Evolutionary conservation across 2,888 invertebrate genomes (phyloP).

Genomic region (Empis livida): DNA sequence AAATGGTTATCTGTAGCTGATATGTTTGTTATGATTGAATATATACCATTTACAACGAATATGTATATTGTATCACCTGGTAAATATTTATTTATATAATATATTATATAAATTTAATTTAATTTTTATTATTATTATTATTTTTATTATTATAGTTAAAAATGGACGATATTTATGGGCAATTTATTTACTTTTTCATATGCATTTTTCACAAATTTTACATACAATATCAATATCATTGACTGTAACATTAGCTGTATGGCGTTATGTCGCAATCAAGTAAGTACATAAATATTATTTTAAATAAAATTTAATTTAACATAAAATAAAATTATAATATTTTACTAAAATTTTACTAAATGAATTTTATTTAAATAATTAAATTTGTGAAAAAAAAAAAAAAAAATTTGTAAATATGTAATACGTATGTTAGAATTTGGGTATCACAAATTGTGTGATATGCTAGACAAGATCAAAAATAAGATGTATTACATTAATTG

Average conservation of each 20-base stretch:
- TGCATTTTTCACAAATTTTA: constrained; percentile 74
- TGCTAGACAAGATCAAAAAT: too few relatives aligned
- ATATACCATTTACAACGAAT: constrained; percentile 61
- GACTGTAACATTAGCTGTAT: constrained; percentile 82
- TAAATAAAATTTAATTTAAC: too few relatives aligned
- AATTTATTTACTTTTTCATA: constrained; percentile 73
- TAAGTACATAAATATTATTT: too few relatives aligned
- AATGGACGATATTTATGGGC: constrained; percentile 59
- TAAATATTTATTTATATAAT: constrained; percentile 20
- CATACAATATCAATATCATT: constrained; percentile 88
- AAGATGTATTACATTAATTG: too few relatives aligned
- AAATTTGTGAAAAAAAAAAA: too few relatives aligned
- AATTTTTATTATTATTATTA: constrained; percentile 4
- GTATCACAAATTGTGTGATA: too few relatives aligned
- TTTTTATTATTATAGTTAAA: constrained; percentile 40
- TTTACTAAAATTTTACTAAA: too few relatives aligned
- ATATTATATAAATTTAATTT: background rate
- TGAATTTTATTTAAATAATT: too few relatives aligned
- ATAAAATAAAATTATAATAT: too few relatives aligned
- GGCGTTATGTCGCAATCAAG: constrained; percentile 80
- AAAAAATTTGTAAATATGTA: too few relatives aligned
- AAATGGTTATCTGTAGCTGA: constrained; percentile 77
- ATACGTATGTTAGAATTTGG: too few relatives aligned
- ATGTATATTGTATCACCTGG: constrained; percentile 51
- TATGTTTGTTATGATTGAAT: constrained; percentile 80